A percentile compares a stretch with the other conserved stretches of the same genome.
Evolutionary conservation across 1,140 invertebrate genomes (phyloP).

Genomic region (Papilio machaon): DNA sequence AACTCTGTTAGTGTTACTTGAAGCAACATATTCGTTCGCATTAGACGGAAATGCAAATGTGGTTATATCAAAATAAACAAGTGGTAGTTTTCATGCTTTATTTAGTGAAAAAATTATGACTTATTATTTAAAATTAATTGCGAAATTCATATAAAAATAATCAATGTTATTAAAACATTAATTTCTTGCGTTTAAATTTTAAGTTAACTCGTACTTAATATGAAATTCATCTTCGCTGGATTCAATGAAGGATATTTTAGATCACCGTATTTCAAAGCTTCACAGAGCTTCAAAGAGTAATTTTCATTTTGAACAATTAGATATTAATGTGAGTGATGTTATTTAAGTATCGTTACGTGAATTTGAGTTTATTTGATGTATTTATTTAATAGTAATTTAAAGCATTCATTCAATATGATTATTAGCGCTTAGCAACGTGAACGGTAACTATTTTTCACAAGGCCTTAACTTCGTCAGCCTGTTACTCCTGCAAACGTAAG

Average conservation of each 20-base stretch:
- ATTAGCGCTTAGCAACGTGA: no score
- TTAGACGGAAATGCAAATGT: conserved; percentile 69
- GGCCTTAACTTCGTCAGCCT: no score
- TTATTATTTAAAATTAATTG: background rate
- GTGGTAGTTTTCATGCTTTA: conserved; percentile 42
- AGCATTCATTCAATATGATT: no score
- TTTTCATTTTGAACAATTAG: conserved; percentile 4
- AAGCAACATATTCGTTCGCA: conserved; percentile 47
- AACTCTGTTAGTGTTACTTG: conserved; percentile 41
- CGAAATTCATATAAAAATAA: background rate
- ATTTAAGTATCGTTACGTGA: background rate
- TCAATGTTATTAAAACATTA: background rate
- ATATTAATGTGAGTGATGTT: background rate
- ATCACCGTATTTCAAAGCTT: background rate
- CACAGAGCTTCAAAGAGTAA: background rate
- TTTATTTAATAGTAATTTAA: background rate
- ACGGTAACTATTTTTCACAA: no score
- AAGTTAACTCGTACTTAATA: background rate
- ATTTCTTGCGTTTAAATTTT: background rate
- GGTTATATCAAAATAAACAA: conserved; percentile 76
- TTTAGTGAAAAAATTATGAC: background rate
- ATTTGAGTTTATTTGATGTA: background rate
- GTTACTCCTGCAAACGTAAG: no score
- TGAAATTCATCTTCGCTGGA: background rate
- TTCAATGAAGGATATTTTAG: background rate